These are phyloP conservation scores for Pandion haliaetus DNA, from an alignment of 2,113 vertebrate species.

Conservation along the genomic window DNA sequence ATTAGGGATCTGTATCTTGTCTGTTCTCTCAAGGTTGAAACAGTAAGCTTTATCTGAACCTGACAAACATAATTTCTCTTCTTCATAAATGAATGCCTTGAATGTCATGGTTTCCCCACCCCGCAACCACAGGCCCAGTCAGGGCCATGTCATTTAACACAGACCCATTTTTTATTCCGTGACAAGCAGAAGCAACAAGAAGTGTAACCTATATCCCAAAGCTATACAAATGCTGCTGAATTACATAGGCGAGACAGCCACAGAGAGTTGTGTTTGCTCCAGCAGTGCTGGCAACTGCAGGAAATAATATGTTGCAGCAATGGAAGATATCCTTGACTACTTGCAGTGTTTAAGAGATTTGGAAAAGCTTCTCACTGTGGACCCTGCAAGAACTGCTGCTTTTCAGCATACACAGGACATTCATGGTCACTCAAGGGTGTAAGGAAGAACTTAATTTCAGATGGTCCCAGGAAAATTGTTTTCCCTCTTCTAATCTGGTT, in stretches of 20 bases:
- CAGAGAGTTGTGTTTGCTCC: not conserved
- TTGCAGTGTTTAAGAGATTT: not conserved
- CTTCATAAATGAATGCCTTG: constrained; percentile 4
- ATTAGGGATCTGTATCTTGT: constrained; percentile 7
- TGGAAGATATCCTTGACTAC: not conserved
- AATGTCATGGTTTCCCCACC: not conserved
- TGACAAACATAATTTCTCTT: constrained; percentile 36
- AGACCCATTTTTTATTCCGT: constrained; percentile 17
- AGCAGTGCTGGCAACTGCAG: not conserved
- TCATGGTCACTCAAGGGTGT: not conserved
- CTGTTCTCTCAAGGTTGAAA: constrained; percentile 35
- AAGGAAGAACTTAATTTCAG: not conserved
- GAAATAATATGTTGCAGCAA: not conserved
- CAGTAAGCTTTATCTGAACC: constrained; percentile 38
- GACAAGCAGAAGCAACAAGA: constrained; percentile 15
- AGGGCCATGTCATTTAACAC: constrained; percentile 13
- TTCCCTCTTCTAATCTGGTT: not conserved
- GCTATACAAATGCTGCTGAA: not conserved
- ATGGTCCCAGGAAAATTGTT: not conserved
- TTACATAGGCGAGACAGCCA: not conserved
- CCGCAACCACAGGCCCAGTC: not conserved
- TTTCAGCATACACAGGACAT: not conserved
- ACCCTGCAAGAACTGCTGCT: not conserved
- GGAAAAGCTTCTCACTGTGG: not conserved
- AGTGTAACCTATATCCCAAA: not conserved